Conservation (phyloP, 2,888 invertebrate species). For the Lepidonotus clava region DNA sequence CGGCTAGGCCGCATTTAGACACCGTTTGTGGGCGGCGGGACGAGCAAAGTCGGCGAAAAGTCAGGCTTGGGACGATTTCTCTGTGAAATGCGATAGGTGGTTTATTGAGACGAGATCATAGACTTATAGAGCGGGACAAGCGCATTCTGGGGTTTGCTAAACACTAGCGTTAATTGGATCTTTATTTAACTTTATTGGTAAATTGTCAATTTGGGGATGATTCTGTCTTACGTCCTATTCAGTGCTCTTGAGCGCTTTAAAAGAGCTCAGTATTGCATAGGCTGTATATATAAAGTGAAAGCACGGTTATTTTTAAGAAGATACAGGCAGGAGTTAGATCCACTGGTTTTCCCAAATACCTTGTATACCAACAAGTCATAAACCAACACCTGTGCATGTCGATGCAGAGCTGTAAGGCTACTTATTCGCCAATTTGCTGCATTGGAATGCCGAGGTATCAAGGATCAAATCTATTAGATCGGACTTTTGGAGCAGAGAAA, state of each 20-base stretch:
- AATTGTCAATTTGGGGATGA: conserved; percentile 45
- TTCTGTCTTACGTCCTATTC: not conserved
- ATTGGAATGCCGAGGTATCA: conserved; percentile 4
- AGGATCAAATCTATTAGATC: conserved; percentile 24
- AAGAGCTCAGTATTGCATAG: not conserved
- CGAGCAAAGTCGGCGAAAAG: not conserved
- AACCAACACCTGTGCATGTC: conserved; percentile 9
- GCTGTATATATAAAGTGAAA: not conserved
- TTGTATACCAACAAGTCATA: not conserved
- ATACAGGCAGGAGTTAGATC: not conserved
- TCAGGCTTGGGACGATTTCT: conserved; percentile 10
- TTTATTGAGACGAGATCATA: not conserved
- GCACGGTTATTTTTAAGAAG: conserved; percentile 23
- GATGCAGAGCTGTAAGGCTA: not conserved
- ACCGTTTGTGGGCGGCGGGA: not conserved
- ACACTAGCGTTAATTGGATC: conserved; percentile 40
- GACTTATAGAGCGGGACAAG: not conserved
- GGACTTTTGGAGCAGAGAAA: not conserved
- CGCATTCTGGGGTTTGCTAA: not conserved
- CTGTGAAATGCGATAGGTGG: conserved; percentile 47
- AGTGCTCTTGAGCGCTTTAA: not conserved
- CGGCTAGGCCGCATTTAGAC: not conserved
- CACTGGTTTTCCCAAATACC: too few species aligned
- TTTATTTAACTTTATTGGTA: not conserved
- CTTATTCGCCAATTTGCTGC: conserved; percentile 37